Evolutionary conservation across 2,888 invertebrate species (phyloP), one percentile per base, ranked within the genome.

Genomic region (Drosophila eohydei): DNA sequence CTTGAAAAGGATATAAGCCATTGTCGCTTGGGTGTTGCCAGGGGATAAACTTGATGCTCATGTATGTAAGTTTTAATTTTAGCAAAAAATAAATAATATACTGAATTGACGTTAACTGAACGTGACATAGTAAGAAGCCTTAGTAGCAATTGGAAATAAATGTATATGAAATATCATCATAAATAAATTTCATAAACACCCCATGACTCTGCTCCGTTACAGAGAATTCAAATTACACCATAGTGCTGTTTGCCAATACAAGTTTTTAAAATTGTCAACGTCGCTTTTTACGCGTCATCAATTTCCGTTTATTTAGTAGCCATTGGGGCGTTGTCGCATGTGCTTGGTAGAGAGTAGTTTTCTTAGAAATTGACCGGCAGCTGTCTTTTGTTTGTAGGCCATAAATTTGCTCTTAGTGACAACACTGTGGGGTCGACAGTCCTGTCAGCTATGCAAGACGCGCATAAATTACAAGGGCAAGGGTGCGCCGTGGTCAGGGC

Each of bases 221-320:
- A 71, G 74, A 64, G 70, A 48, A 74, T 71, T 3, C 36, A 57
- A 59, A 57, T 72, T 63, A 48, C 56, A 12, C 28, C 38, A 55
- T 21, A 61, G 61, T 54, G 52, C 48, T 58, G n/a, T 51, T 34
- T 34, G 51, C 38, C 68, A 80, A 82, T 88, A 82, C 75, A 82
- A 80, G 64, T 78, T 84, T 81, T 85, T 88, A 75, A 84, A 84
- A 85, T 88, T 85, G 84, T 83, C 88, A 88, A 80, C 81, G 72
- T 78, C 67, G 80, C 77, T 71, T 78, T 88, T 84, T 84, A 85
- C 81, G 83, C 84, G 75, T 84, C 84, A 84, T 84, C 84, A 84
- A 84, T 84, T 84, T 85, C 71, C 75, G 80, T 88, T 84, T 84
- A 84, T 85, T 83, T 85, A 86, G 84, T 83, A 61, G 71, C 72